Evolutionary conservation across 2,888 invertebrate genomes (phyloP), one percentile per base, ranked within the genome.

Genomic region (Machimus rusticus): DNA sequence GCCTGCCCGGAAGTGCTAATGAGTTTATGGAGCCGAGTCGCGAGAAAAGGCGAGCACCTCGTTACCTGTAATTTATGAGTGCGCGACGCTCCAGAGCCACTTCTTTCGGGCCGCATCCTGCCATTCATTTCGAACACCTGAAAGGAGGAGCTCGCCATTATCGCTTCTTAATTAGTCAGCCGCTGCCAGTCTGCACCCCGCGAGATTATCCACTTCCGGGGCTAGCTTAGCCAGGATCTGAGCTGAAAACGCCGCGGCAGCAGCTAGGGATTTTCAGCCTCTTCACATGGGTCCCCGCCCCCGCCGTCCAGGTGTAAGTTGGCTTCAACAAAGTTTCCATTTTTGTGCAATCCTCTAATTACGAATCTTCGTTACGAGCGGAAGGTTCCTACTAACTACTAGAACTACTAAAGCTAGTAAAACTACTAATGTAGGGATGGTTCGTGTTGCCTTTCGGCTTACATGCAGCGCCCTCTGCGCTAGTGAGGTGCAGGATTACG

Each of bases 51-150:
- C 55, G 81, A 55, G 34, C 81, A 81, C n/a, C 55, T 81, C 55
- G 81, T 82, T 82, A 82, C 23, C 6, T 37, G 57, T 82, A 82
- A 82, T 82, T 82, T 82, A 82, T 82, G 82, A 82, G 37, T 82
- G 82, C 82, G 23, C 34, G 19, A n/a, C 39, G 28, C 74, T 19
- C 28, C 23, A 19, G 23, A 28, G 39, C 23, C 66, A 23, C 66
- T 37, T 82, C 57, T 82, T 57, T 37, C 55, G 57, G n/a, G 6
- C 57, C n/a, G 55, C 23, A 28, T 76, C 37, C 28, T 57, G 57
- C 55, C 37, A 82, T 51, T 82, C 57, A 57, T 82, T 82, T 82
- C 34, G 39, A 57, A 23, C 16, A 34, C 28, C 37, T 37, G 57
- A 82, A 55, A 57, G 34, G 66, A 82, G 34, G 23, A 57, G 9